Percentiles rank a stretch among this genome's conserved stretches.
Evolutionary conservation across 2,113 vertebrate species (phyloP).

Genomic region (Hypocryptadius cinnamomeus): DNA sequence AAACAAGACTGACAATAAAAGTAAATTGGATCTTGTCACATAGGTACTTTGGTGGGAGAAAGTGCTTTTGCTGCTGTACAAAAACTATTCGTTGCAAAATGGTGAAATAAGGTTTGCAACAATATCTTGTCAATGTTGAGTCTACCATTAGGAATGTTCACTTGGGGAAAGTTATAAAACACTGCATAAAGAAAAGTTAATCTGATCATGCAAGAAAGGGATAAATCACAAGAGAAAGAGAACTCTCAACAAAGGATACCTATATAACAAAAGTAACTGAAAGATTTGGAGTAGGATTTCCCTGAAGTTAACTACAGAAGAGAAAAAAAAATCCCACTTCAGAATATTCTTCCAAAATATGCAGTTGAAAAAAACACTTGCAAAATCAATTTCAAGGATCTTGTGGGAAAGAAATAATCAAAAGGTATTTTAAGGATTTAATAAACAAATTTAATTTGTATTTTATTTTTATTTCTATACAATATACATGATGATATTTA

Average conservation of each 20-base stretch:
- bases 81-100: background rate
- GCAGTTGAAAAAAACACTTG: background rate
- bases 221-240: background rate
- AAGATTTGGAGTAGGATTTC: background rate
- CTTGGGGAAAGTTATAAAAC: background rate
- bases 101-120: background rate
- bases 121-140: background rate
- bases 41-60: fast-evolving
- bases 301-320: background rate
- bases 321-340: background rate
- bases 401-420: background rate
- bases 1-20: background rate
- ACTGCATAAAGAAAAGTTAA: background rate
- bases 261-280: background rate
- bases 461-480: background rate
- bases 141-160: background rate
- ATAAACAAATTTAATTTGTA: background rate
- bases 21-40: background rate
- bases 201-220: background rate
- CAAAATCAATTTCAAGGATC: background rate
- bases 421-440: background rate
- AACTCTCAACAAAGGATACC: background rate
- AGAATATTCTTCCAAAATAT: background rate
- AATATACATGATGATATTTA: background rate
- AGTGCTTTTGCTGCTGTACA: background rate